A percentile compares a stretch with the other conserved stretches of the same genome.
Evolutionary conservation across 2,113 vertebrate genomes (phyloP).

Genomic region (Seriola quinqueradiata): DNA sequence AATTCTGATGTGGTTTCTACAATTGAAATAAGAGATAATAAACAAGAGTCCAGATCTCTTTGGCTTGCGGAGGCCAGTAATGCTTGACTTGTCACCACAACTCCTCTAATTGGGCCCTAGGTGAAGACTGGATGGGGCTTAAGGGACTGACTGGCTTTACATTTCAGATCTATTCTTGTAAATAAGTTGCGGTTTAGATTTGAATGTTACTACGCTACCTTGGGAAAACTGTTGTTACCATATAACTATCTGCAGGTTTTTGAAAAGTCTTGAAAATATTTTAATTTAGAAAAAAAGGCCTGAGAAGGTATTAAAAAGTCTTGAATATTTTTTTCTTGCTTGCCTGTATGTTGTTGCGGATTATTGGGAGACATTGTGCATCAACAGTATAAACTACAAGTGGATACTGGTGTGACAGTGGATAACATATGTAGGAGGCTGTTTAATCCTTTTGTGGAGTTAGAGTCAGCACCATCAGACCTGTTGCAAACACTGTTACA

Average conservation of each 20-base stretch:
- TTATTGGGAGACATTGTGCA: not conserved
- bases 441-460: conserved; percentile 17
- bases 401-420: not conserved
- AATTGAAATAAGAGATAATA: conserved; percentile 83
- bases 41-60: conserved; percentile 76
- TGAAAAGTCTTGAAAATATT: too few species aligned
- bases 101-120: conserved; percentile 82
- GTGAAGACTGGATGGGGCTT: conserved; percentile 62
- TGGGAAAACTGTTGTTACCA: conserved; percentile 3
- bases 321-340: not conserved
- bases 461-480: not conserved
- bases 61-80: conserved; percentile 68
- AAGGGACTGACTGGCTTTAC: conserved; percentile 68
- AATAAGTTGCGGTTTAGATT: conserved; percentile 47
- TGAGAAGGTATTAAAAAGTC: not conserved
- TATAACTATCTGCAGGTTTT: conserved; percentile 1
- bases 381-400: not conserved
- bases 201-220: not conserved
- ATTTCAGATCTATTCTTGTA: conserved; percentile 66
- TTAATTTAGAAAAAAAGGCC: too few species aligned
- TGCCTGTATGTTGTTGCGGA: not conserved
- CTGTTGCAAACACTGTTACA: not conserved
- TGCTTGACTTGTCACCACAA: conserved; percentile 80
- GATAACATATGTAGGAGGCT: conserved; percentile 8
- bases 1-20: conserved; percentile 79